A percentile compares a stretch with the other conserved stretches of the same genome.
phyloP scores from a whole-genome alignment of 2,888 invertebrate genomes.

The Steromphala cineraria region DNA sequence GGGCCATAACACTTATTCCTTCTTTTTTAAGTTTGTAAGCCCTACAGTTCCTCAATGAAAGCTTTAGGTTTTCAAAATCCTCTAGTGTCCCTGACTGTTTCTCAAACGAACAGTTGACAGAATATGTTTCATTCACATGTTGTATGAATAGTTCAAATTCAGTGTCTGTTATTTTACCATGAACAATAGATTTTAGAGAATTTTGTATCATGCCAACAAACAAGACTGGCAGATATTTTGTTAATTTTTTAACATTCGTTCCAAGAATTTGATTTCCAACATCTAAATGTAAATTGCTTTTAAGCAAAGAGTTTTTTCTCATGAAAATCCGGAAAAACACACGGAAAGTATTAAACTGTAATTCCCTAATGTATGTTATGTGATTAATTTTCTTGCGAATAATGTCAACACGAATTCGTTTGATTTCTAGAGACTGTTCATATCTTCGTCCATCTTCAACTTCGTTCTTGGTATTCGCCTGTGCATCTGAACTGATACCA shows the following conservation, averaged over 20 bases:
- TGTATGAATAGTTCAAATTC: slow-evolving; percentile 13
- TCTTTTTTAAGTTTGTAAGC: not conserved
- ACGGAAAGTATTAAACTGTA: not conserved
- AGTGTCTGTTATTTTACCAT: not conserved
- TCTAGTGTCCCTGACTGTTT: not conserved
- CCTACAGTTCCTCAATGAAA: not conserved
- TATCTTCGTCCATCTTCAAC: too few species aligned
- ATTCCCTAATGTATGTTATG: not conserved
- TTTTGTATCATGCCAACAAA: not conserved
- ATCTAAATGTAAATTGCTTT: not conserved
- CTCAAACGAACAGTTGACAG: slow-evolving; percentile 21
- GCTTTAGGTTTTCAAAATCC: not conserved
- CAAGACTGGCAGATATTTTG: not conserved
- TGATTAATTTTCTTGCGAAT: not conserved
- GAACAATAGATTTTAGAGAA: not conserved
- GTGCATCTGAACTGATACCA: too few species aligned
- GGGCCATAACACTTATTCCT: not conserved
- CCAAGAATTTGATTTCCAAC: not conserved
- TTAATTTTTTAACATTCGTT: not conserved
- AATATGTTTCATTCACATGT: not conserved
- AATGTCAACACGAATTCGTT: not conserved
- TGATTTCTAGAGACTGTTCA: not conserved
- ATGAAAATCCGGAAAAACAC: not conserved
- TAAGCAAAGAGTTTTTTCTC: not conserved
- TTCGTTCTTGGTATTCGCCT: too few species aligned